Base-by-base conservation (phyloP, 2,113 vertebrate species). In the Microtus montanus region DNA sequence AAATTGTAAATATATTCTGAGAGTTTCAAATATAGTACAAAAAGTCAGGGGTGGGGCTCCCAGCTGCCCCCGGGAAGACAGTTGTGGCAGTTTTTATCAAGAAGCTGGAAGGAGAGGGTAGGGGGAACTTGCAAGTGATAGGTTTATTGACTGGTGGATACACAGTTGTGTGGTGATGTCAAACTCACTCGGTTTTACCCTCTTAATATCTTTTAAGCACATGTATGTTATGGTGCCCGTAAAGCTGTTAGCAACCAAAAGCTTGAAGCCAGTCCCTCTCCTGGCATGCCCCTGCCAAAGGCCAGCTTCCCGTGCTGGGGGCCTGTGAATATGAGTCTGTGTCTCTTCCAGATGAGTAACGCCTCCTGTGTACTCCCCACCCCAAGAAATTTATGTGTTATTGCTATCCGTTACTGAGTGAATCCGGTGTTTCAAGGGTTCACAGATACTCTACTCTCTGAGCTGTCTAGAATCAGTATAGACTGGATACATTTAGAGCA, bases 231-330 rank as follows among this genome's bases (percentile, higher is more conserved):
- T 82, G 33, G 33, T 64, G 41, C 58, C 24, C 33, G 8, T 89
- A 73, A 96, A 87, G n/a, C 38, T 75, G 54, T 64, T 58, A 77
- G 77, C 78, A 73, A 74, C 12, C 88, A 84, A 70, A 66, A 73
- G 5, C 61, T 71, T 38, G 49, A 70, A 95, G 66, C 44, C 78
- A 58, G 28, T 30, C 52, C 30, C 20, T 77, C 24, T 66, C 71
- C 41, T 30, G 28, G 30, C 70, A 54, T 49, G 47, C 52, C 22
- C 26, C 14, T 5, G 20, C 20, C 19, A 33, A 35, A 24, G 35
- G 33, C 88, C 3, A 4, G 26, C 30, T 89, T 26, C 71, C 77
- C 71, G 6, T 64, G 13, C 0, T 5, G 54, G 13, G 49, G 12
- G 71, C 54, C 44, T 38, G 9, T n/a, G 44, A 20, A 12, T 41